Percentiles rank a stretch among this genome's conserved stretches.
Conservation (phyloP, 92 coral and sea anemone genomes). For the Umimayanthus kanabou region DNA sequence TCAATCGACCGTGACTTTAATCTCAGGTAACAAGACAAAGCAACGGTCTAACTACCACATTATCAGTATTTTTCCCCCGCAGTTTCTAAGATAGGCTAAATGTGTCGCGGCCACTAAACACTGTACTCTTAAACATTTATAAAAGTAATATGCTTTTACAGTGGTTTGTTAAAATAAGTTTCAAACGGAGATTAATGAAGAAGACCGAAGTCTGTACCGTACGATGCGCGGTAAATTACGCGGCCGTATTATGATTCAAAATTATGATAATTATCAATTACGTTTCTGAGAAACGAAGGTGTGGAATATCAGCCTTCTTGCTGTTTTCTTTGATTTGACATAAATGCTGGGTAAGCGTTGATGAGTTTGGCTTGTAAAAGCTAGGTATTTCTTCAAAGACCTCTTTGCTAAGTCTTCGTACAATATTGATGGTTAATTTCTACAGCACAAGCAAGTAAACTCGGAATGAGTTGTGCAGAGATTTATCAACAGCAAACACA, state of each 20-base stretch:
- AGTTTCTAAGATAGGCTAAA: no score
- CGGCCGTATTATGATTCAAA: slow-evolving; percentile 5
- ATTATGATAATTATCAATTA: not conserved
- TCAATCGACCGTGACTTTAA: no score
- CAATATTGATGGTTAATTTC: no score
- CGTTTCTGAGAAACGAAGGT: slow-evolving; percentile 26
- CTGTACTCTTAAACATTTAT: no score
- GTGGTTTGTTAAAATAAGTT: no score
- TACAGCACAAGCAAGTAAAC: not conserved
- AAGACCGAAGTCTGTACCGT: no score
- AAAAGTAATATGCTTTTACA: no score
- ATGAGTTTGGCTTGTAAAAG: not conserved
- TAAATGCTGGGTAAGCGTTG: not conserved
- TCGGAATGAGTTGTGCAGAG: not conserved
- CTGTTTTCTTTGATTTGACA: not conserved
- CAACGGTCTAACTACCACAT: no score
- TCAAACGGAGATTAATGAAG: no score
- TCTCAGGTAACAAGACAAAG: no score
- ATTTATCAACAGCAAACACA: not conserved
- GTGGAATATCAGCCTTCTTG: not conserved
- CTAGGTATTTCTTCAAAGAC: not conserved
- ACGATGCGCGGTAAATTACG: not conserved
- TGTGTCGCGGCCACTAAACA: no score
- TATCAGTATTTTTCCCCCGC: no score
- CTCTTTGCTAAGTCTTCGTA: not conserved